These are phyloP conservation scores for Dolichopus griseipennis DNA, from an alignment of 2,888 invertebrate species.

Conservation along the genomic window DNA sequence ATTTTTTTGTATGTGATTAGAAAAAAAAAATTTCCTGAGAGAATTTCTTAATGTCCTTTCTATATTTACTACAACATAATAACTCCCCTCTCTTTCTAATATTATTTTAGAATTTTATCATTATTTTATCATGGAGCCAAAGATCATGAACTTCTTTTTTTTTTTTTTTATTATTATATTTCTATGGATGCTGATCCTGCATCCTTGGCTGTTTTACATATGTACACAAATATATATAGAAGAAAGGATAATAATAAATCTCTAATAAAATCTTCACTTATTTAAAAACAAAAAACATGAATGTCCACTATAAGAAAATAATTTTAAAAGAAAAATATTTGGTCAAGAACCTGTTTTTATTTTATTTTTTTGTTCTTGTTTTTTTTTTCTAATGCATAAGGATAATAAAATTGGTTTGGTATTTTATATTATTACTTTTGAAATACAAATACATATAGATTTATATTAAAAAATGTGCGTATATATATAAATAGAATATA, in stretches of 20 bases:
- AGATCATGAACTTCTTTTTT: background rate
- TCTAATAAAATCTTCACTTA: constrained; percentile 5
- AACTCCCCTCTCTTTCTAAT: background rate
- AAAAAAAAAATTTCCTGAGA: no score
- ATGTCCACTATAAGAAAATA: background rate
- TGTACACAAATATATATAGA: background rate
- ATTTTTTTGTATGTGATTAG: background rate
- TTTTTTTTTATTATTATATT: background rate
- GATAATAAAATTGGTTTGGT: no score
- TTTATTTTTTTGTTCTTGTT: no score
- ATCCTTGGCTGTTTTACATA: background rate
- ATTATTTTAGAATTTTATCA: background rate
- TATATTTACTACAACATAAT: no score
- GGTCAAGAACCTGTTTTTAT: background rate
- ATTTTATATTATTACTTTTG: no score
- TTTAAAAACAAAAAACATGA: background rate
- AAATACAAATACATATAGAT: background rate
- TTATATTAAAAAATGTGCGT: no score
- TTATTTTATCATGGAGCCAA: background rate
- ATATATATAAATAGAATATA: no score
- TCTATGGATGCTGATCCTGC: constrained; percentile 1
- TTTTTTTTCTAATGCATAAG: no score
- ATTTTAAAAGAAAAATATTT: background rate
- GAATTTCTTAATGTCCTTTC: no score
- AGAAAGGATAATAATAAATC: background rate